Evolutionary conservation across 2,888 invertebrate genomes (phyloP), one percentile per base, ranked within the genome.

Genomic region (Cecidostiba fungosa): DNA sequence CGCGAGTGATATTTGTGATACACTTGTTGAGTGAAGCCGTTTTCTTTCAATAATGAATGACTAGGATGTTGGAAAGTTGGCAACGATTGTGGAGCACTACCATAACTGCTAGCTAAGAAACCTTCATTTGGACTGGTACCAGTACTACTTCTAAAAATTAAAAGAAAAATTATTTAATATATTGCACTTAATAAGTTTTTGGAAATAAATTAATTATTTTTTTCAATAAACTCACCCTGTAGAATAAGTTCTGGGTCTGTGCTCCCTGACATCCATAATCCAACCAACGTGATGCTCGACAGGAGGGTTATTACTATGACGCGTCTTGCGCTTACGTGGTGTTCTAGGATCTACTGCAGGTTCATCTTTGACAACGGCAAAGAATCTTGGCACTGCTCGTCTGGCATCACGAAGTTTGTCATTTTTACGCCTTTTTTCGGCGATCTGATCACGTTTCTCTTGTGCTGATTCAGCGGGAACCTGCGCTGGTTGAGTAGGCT

Each of bases 11-110:
- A 99, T 93, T 98, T 99, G 94, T 98, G 97, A 94, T 99, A 99
- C 3, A 97, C 98, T 93, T 98, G 98, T 94, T 99, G 99, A 8
- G 99, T 98, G 94, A 99, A 99, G 92, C 98, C 98, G 94, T 99
- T 99, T 94, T 99, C 98, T 88, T 98, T 96, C 70, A 99, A 96
- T 89, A 99, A 94, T 12, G 98, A 96, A 94, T 99, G 98, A 91
- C 98, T 98, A 54, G 99, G 99, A 95, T 99, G 99, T 93, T 99
- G 98, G 95, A 98, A 98, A 76, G 96, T 95, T 47, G 98, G 98
- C 94, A 98, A 94, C 85, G 97, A 96, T 92, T 97, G 96, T 0
- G 98, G 98, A 85, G 96, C 96, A 16, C 97, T 97, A 86, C 97
- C 97, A 90, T 95, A 96, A 80, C 96, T 96, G 84, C 96, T 96